A percentile compares a stretch with the other conserved stretches of the same genome.
Conservation (phyloP, 92 coral and sea anemone genomes). For the Phymanthus crucifer region DNA sequence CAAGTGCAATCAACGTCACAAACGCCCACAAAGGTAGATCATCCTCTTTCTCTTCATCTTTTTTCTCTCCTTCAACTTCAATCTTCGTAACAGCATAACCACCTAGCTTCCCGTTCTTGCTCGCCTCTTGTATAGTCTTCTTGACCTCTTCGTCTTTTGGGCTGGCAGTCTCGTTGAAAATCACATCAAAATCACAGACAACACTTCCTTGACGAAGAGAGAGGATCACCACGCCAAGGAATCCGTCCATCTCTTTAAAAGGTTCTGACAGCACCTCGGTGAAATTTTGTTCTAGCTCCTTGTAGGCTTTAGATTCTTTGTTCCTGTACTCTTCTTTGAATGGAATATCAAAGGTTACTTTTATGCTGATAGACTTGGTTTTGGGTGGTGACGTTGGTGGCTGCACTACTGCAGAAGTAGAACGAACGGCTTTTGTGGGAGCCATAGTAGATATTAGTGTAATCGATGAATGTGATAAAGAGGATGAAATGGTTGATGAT, state of each 20-base stretch:
- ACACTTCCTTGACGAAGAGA: constrained; percentile 59
- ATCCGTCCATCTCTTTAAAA: constrained; percentile 42
- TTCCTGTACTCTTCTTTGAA: constrained; percentile 48
- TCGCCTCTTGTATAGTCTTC: constrained; percentile 30
- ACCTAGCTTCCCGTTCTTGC: constrained; percentile 18
- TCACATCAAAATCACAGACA: constrained; percentile 60
- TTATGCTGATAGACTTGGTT: constrained; percentile 39
- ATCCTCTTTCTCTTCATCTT: constrained; percentile 15
- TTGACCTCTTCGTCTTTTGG: constrained; percentile 31
- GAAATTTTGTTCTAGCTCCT: constrained; percentile 28
- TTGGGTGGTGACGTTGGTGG: constrained; percentile 47
- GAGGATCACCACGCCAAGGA: constrained; percentile 38
- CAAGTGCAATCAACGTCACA: constrained; percentile 51
- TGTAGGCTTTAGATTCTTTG: constrained; percentile 44
- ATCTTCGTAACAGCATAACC: constrained; percentile 42
- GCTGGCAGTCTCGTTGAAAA: constrained; percentile 39
- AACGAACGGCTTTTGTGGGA: background rate
- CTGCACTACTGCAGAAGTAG: background rate
- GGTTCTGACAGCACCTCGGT: constrained; percentile 8
- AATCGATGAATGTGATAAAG: background rate
- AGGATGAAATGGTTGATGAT: no score
- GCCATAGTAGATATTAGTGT: background rate
- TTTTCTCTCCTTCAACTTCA: constrained; percentile 33
- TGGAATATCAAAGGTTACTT: constrained; percentile 37
- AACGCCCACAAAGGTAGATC: constrained; percentile 69